A percentile compares a stretch with the other conserved stretches of the same genome.
phyloP scores from a whole-genome alignment of 2,113 vertebrate genomes.

The Hemicordylus capensis region DNA sequence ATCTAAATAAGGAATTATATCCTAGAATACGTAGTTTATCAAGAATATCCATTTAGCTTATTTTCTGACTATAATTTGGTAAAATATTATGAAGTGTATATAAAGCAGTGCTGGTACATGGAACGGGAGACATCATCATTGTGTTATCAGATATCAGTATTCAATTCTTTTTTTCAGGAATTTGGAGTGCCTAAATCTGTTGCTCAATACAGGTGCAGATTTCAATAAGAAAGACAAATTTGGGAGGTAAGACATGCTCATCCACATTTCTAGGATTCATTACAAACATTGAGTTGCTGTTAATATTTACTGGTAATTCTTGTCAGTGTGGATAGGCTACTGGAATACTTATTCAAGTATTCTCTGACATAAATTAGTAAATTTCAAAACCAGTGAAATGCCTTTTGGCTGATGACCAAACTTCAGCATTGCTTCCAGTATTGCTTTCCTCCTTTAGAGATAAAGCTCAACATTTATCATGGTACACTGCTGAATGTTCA shows the following conservation, averaged over 20 bases:
- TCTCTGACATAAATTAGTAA: no score
- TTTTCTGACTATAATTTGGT: not conserved
- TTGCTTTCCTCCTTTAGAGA: not conserved
- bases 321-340: no score
- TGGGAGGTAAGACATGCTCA: conserved; percentile 86
- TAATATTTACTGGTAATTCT: no score
- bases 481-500: not conserved
- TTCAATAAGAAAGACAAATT: conserved; percentile 98
- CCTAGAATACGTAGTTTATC: not conserved
- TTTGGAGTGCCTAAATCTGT: conserved; percentile 97
- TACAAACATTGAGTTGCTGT: no score
- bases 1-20: not conserved
- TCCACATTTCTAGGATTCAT: not conserved
- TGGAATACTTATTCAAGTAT: no score
- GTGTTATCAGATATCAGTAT: conserved; percentile 23
- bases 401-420: not conserved
- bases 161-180: conserved; percentile 82
- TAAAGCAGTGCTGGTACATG: conserved; percentile 19
- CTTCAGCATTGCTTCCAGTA: not conserved
- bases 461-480: not conserved
- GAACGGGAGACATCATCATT: not conserved
- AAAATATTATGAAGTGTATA: not conserved
- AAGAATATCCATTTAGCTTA: not conserved
- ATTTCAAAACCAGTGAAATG: no score
- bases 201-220: conserved; percentile 95